phyloP scores from a whole-genome alignment of 2,113 vertebrate species.

The Malurus elegans region DNA sequence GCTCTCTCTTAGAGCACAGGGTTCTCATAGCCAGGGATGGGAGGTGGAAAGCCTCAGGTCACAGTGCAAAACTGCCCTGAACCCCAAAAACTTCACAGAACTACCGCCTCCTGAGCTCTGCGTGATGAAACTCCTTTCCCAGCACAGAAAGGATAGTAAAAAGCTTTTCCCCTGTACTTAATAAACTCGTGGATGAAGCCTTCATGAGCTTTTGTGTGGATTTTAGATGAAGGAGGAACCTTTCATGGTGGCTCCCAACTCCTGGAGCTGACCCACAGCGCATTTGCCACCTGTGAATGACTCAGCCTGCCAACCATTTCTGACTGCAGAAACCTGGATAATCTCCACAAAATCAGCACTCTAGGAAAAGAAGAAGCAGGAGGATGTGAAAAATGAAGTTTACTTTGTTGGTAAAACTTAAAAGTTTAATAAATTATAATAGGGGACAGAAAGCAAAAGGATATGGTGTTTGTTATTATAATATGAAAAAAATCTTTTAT shows the following conservation, averaged over 20 bases:
- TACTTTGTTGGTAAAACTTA: no score
- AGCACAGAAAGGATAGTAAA: rapidly evolving
- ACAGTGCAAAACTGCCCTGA: background rate
- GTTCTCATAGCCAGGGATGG: background rate
- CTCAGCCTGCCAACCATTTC: background rate
- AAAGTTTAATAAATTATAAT: no score
- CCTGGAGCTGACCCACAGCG: background rate
- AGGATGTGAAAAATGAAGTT: background rate
- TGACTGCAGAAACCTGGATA: background rate
- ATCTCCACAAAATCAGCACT: background rate
- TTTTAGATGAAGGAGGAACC: background rate
- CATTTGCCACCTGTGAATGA: background rate
- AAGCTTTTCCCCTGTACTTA: background rate
- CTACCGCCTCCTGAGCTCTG: background rate
- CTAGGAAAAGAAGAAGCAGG: background rate
- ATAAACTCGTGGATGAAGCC: rapidly evolving
- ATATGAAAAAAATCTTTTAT: no score
- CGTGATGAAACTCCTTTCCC: rapidly evolving
- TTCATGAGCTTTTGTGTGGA: background rate
- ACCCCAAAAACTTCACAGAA: background rate
- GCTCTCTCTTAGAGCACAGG: background rate
- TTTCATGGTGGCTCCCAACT: background rate
- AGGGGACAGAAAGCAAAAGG: no score
- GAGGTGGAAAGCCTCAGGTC: background rate
- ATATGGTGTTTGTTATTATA: no score